These are phyloP conservation scores for Hyaena hyaena DNA, from an alignment of 2,113 vertebrate genomes.

Conservation along the genomic window DNA sequence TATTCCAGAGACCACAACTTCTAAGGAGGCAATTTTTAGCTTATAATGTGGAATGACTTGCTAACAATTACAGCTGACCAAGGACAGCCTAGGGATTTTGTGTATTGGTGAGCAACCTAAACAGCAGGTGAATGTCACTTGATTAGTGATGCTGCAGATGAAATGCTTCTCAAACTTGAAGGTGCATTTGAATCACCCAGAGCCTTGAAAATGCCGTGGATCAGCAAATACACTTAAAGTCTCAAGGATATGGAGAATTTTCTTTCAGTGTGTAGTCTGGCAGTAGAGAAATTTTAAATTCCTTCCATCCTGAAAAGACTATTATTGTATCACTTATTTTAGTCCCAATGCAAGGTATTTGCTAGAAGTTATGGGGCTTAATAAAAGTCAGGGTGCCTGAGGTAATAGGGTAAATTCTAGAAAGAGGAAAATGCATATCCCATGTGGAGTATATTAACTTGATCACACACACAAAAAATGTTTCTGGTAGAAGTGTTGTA, in stretches of 20 bases:
- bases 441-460: conserved; percentile 41
- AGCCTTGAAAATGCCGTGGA: not conserved
- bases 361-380: not conserved
- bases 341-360: not conserved
- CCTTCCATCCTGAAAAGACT: not conserved
- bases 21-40: not conserved
- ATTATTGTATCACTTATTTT: not conserved
- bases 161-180: not conserved
- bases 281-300: conserved; percentile 33
- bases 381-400: not conserved
- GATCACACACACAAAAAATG: conserved; percentile 20
- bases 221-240: not conserved
- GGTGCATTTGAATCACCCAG: not conserved
- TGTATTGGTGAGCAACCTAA: not conserved
- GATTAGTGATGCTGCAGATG: not conserved
- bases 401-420: not conserved
- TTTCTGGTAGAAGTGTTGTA: not conserved
- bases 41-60: not conserved
- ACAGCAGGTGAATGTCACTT: not conserved
- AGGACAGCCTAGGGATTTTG: not conserved
- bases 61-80: not conserved
- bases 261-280: not conserved
- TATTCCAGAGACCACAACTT: not conserved
- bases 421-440: not conserved
- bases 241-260: not conserved